Base-by-base conservation (phyloP, 2,113 vertebrate genomes). In the Neogale vison region DNA sequence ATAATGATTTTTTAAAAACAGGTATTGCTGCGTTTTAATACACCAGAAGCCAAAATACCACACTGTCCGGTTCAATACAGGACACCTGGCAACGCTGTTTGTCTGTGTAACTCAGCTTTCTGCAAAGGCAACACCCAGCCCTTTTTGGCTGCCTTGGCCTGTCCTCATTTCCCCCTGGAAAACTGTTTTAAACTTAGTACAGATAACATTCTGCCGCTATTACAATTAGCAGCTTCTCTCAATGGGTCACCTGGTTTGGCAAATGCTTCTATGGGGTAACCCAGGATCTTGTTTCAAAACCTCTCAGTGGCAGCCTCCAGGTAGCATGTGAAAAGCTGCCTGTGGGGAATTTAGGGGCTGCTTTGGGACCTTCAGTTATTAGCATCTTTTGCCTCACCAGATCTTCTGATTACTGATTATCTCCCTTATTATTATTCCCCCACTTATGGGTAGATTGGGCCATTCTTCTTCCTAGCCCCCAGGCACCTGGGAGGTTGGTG, bases 151-250 rank as follows among this genome's bases (percentile, higher is more conserved):
- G n/a, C n/a, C 0, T 1, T 45, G 39, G 90, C 42, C 87, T 96
- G 90, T 90, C 97, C 94, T 97, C 63, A 90, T 90, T 96, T 97
- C 74, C 94, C 95, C 95, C 69, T 93, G 83, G 90, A 96, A 95
- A 89, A 74, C 81, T 34, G n/a, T 71, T 95, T 89, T 80, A 92
- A 80, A 96, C 94, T 93, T 88, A 91, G 67, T 79, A 65, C 72
- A 90, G 94, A 96, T 96, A 92, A 69, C 90, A 80, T 45, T 57
- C 67, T 82, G 71, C 72, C 31, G 92, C 42, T 69, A 12, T 67
- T 84, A 86, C 94, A 92, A 76, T 95, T 57, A 95, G 74, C 87
- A 69, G 55, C 74, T 84, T 89, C 93, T 93, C 74, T 95, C 82
- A 86, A 21, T 45, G 74, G 83, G 89, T 77, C 45, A 72, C 36